phyloP scores from a whole-genome alignment of 1,140 invertebrate species.

The Drosophila burlai region DNA sequence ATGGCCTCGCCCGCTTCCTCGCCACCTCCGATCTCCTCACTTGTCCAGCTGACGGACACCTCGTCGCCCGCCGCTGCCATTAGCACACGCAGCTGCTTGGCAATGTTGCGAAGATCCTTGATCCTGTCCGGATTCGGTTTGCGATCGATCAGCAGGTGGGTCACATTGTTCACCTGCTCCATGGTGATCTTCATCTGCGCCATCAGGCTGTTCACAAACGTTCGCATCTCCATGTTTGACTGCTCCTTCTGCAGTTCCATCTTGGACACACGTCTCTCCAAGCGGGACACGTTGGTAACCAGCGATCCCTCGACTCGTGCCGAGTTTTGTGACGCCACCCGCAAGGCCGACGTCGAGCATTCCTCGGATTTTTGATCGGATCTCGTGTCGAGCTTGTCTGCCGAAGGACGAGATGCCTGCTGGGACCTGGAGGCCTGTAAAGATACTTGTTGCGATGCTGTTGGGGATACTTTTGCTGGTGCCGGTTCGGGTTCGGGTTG shows the following conservation, averaged over 20 bases:
- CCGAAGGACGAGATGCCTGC: neutral
- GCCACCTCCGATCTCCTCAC: conserved; percentile 25
- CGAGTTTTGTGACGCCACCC: neutral
- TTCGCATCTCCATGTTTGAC: neutral
- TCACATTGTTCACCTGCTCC: conserved; percentile 72
- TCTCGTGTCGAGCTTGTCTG: neutral
- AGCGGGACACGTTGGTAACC: conserved; percentile 19
- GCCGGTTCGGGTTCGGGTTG: neutral
- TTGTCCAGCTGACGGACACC: conserved; percentile 63
- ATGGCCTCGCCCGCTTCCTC: conserved; percentile 27
- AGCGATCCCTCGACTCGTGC: conserved; percentile 37
- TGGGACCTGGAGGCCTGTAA: neutral
- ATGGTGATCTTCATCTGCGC: conserved; percentile 68
- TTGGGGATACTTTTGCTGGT: neutral
- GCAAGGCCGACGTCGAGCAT: neutral
- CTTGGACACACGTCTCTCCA: conserved; percentile 58
- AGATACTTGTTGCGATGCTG: neutral
- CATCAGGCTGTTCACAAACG: conserved; percentile 29
- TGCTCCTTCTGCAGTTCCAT: conserved; percentile 65
- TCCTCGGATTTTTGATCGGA: neutral
- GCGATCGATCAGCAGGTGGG: conserved; percentile 63
- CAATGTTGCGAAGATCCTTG: conserved; percentile 49
- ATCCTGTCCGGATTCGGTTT: conserved; percentile 54
- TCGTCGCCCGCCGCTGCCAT: conserved; percentile 42
- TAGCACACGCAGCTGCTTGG: conserved; percentile 56